phyloP scores from a whole-genome alignment of 2,797 vertebrate genomes.

The Schizopygopsis malacanthus region DNA sequence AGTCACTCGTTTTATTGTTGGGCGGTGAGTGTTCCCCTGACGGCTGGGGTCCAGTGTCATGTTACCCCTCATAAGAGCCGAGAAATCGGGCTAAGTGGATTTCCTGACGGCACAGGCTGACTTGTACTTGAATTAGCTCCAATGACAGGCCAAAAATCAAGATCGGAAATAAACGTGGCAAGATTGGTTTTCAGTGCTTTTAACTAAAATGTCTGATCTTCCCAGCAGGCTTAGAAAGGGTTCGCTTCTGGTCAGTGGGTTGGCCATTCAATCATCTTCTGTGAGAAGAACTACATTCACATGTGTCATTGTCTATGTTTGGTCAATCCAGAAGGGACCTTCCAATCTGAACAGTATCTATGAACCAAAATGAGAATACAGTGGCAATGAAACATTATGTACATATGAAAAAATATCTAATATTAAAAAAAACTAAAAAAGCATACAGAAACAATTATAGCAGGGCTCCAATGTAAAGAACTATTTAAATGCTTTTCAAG shows the following conservation, averaged over 20 bases:
- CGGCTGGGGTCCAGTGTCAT: conserved; percentile 51
- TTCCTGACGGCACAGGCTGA: conserved; percentile 51
- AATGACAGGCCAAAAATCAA: conserved; percentile 11
- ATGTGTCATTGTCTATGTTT: neutral
- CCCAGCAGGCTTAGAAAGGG: neutral
- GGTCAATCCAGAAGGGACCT: neutral
- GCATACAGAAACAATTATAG: neutral
- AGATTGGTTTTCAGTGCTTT: conserved; percentile 14
- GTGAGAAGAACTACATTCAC: neutral
- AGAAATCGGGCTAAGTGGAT: conserved; percentile 61
- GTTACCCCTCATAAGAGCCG: conserved; percentile 55
- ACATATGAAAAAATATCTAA: neutral
- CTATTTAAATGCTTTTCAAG: conserved; percentile 9
- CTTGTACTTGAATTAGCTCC: conserved; percentile 57
- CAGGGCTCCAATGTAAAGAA: neutral
- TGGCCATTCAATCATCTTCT: neutral
- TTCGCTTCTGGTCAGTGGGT: neutral
- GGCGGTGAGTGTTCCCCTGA: conserved; percentile 53
- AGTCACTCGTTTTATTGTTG: conserved; percentile 61
- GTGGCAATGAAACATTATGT: neutral
- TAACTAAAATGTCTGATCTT: conserved; percentile 44
- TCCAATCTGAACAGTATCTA: neutral
- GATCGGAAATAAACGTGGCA: conserved; percentile 14
- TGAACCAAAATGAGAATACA: neutral
- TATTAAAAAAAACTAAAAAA: neutral